Base-by-base conservation (phyloP, 2,113 vertebrate species). In the Buteo buteo region DNA sequence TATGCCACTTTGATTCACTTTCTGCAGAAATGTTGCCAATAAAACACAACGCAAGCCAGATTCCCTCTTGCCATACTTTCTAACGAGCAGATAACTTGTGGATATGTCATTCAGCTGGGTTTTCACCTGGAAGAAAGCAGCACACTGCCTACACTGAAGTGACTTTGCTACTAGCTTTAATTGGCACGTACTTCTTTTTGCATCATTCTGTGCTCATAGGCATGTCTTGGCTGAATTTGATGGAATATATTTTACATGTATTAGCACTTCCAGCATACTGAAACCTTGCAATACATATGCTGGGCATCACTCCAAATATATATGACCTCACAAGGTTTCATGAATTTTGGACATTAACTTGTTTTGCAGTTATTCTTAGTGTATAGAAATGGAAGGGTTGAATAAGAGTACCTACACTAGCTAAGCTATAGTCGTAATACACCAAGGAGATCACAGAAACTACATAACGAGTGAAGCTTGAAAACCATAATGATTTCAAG, bases 161-260 rank as follows among this genome's bases (percentile, higher is more conserved):
- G 80, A 94, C 85, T 93, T 93, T 97, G 79, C 81, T 96, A 96
- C 91, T 92, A 91, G 92, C 58, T 97, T 91, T 94, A 91, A 80
- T 49, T 96, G 96, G 67, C 96, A 91, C 66, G 18, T 73, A 17
- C 45, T 81, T 61, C 88, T n/a, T 82, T 93, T 88, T 94, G 86
- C 93, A 79, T 85, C 94, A 94, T 31, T 77, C 87, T 86, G 82
- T 91, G 86, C 86, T 93, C 87, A 95, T 21, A 79, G 45, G 81
- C 92, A 83, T 70, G 71, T 62, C 90, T 96, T 96, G 96, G 94
- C 95, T 92, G 69, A 76, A 88, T 61, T 50, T 31, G 66, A 89
- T 54, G 73, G 94, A 97, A 97, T 94, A 87, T 93, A 73, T 87
- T 96, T 96, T 73, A 93, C 82, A 94, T 87, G 62, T 50, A 82